Evolutionary conservation across 1,140 invertebrate genomes (phyloP), one percentile per base, ranked within the genome.

Genomic region (Pachyrhynchus sulphureomaculatus): DNA sequence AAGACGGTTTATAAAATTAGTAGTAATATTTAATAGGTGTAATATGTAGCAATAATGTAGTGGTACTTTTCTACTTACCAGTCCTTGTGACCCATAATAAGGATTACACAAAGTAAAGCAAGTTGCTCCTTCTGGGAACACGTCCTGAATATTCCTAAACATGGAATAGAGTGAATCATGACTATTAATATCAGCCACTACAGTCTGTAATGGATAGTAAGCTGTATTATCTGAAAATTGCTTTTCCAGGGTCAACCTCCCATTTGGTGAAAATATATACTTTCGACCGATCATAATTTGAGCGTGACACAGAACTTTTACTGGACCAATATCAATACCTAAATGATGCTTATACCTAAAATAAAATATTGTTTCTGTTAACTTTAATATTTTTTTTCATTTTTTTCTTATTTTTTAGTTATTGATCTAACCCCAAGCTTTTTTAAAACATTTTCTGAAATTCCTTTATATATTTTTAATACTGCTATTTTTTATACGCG

Each of bases 81-180:
- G 83, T 39, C 88, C 92, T 68, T 85, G 80, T 44, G 83, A 83
- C 10, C 92, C 93, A 76, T 93, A 95, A 76, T 91, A 86, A 1
- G 87, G 88, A 64, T 84, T 82, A 0, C 86, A 86, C 5, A 95
- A 74, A 77, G 93, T 86, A 71, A 95, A 96, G 49, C 91, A 87
- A 1, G 72, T 67, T 39, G 81, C 83, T 0, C 84, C 84, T 2
- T 76, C 71, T 1, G 85, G 82, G 68, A 92, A 96, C 0, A 93
- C 78, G 29, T 93, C 84, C n/a, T 83, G 77, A 10, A 92, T 76
- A 13, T 82, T 62, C 23, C 42, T 59, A 45, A 61, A 83, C 20
- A 69, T 48, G 48, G 76, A 60, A 13, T 69, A 42, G 54, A 57
- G 41, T 20, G 59, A 62, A 48, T 73, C 78, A 57, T 84, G 69